Evolutionary conservation across 2,113 vertebrate genomes (phyloP).

Genomic region (Odontophorus gujanensis): DNA sequence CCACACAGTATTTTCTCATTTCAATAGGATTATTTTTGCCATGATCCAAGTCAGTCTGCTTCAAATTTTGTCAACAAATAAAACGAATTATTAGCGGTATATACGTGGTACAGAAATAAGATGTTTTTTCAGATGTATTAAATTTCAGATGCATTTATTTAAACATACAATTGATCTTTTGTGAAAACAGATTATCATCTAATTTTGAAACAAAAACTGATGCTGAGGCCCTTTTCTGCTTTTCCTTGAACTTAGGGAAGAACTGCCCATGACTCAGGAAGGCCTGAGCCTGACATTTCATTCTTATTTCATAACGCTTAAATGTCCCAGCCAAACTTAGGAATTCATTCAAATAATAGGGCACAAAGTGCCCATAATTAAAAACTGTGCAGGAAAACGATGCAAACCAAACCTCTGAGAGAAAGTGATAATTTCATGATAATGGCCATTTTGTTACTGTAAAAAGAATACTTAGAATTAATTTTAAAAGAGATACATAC

Average conservation of each 20-base stretch:
- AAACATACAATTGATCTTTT: not conserved
- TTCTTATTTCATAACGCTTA: not conserved
- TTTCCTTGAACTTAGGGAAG: not conserved
- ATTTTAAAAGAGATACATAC: not conserved
- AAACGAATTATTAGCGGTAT: not conserved
- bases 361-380: not conserved
- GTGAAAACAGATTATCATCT: not conserved
- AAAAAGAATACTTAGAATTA: not conserved
- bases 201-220: slow-evolving; percentile 18
- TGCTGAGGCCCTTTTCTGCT: not conserved
- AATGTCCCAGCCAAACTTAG: not conserved
- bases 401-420: not conserved
- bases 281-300: not conserved
- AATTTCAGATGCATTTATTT: not conserved
- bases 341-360: slow-evolving; percentile 21
- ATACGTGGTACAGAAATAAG: not conserved
- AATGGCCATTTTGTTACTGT: not conserved
- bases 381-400: not conserved
- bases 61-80: not conserved
- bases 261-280: not conserved
- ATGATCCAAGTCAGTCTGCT: not conserved
- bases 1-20: not conserved
- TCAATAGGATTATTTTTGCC: not conserved
- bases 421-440: slow-evolving; percentile 16
- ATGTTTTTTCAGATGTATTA: not conserved